phyloP scores from a whole-genome alignment of 2,113 vertebrate genomes.

The Pteronura brasiliensis region DNA sequence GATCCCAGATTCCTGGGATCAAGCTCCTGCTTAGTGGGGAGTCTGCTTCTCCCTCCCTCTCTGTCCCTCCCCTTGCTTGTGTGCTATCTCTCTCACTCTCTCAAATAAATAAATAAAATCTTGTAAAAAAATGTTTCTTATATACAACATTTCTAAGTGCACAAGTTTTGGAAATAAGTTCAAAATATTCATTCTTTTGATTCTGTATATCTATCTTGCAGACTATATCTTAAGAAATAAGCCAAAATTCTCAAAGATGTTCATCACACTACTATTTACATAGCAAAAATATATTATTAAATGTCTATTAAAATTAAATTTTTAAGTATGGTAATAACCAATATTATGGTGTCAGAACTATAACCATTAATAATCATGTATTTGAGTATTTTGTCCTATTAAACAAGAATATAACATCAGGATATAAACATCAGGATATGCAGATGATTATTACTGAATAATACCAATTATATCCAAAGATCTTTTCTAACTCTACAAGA shows the following conservation, averaged over 20 bases:
- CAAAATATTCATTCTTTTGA: neutral
- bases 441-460: neutral
- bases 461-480: neutral
- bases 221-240: neutral
- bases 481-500: neutral
- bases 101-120: neutral
- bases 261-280: neutral
- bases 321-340: neutral
- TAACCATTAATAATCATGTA: neutral
- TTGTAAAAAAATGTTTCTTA: neutral
- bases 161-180: neutral
- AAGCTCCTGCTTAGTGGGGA: neutral
- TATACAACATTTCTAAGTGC: neutral
- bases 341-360: neutral
- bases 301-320: neutral
- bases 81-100: neutral
- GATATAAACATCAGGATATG: neutral
- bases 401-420: neutral
- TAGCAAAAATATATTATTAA: neutral
- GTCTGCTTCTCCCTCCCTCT: neutral
- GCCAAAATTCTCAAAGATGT: neutral
- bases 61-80: neutral
- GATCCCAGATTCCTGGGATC: neutral
- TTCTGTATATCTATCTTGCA: neutral
- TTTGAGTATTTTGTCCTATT: neutral